These are phyloP conservation scores for Gobius niger DNA, from an alignment of 2,113 vertebrate species.

Conservation along the genomic window DNA sequence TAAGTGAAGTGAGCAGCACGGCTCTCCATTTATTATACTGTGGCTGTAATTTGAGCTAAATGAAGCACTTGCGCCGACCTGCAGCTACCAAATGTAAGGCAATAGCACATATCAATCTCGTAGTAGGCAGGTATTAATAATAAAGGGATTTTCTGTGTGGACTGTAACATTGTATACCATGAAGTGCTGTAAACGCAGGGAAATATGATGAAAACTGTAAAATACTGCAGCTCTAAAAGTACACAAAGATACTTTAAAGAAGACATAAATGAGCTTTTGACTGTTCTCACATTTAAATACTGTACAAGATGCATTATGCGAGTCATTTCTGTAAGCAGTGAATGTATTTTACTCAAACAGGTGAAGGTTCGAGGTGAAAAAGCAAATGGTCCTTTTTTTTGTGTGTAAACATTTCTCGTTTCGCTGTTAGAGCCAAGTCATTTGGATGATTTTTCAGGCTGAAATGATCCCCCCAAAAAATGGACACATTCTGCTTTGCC, in stretches of 20 bases:
- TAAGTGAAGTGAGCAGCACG: conserved; percentile 11
- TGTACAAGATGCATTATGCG: background rate
- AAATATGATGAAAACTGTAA: background rate
- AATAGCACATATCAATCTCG: background rate
- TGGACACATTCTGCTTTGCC: background rate
- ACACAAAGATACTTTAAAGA: too few species aligned
- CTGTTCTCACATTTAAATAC: background rate
- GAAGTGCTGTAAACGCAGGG: background rate
- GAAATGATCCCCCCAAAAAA: too few species aligned
- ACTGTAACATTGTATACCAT: background rate
- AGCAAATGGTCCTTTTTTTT: background rate
- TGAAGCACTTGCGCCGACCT: background rate
- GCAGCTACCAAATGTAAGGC: conserved; percentile 10
- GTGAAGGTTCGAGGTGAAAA: too few species aligned
- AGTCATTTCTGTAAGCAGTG: too few species aligned
- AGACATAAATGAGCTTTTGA: background rate
- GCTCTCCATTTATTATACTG: conserved; percentile 3
- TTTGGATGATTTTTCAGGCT: too few species aligned
- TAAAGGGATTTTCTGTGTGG: background rate
- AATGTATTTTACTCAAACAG: too few species aligned
- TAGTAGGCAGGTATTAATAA: background rate
- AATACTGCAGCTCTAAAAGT: background rate
- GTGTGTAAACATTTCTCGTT: too few species aligned
- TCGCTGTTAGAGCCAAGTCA: too few species aligned
- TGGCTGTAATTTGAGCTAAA: conserved; percentile 13